phyloP scores from a whole-genome alignment of 2,797 vertebrate genomes.

The Allobates femoralis region DNA sequence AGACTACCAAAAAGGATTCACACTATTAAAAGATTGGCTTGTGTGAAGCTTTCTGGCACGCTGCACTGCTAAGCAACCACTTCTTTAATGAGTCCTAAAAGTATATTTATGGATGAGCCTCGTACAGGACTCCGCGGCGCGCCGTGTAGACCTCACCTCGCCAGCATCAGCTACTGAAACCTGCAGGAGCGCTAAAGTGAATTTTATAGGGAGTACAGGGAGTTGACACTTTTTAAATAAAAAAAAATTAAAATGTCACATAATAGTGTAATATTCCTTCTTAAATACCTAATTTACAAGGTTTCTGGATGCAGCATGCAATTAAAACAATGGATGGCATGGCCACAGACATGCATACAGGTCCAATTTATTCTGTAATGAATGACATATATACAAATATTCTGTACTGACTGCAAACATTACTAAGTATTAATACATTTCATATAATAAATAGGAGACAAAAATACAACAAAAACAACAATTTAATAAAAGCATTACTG shows the following conservation, averaged over 20 bases:
- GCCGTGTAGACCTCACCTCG: not conserved
- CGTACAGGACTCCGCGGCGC: not conserved
- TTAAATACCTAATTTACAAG: not conserved
- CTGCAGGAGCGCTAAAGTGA: not conserved
- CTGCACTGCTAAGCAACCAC: slow-evolving; percentile 54
- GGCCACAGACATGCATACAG: not conserved
- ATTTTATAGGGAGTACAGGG: not conserved
- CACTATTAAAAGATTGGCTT: slow-evolving; percentile 36
- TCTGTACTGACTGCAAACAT: not conserved
- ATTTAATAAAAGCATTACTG: too few relatives aligned
- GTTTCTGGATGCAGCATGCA: not conserved
- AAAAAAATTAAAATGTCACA: not conserved
- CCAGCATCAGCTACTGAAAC: not conserved
- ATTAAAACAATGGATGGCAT: not conserved
- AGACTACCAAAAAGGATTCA: slow-evolving; percentile 51
- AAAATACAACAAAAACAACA: too few relatives aligned
- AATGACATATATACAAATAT: not conserved
- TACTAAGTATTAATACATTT: too few relatives aligned
- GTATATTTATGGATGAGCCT: slow-evolving; percentile 30
- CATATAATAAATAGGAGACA: too few relatives aligned
- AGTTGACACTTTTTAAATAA: not conserved
- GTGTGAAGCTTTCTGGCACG: slow-evolving; percentile 24
- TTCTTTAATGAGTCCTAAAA: slow-evolving; percentile 28
- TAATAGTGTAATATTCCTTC: not conserved
- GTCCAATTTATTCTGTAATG: not conserved